These are phyloP conservation scores for Tangara arthus DNA, from an alignment of 2,797 vertebrate species.

Conservation along the genomic window DNA sequence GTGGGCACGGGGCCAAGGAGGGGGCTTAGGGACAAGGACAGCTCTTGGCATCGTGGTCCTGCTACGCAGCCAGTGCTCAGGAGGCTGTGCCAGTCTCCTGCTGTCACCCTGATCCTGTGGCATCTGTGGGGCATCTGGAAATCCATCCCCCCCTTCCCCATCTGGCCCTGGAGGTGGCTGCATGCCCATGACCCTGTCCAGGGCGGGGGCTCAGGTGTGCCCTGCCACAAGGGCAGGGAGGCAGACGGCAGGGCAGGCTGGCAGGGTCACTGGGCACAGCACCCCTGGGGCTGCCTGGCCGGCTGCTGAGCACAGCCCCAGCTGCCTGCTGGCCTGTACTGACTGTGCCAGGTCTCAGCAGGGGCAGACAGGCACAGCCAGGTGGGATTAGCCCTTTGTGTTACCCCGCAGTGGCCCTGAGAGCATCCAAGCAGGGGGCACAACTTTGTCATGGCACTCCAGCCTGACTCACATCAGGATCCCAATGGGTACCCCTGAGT, in stretches of 20 bases:
- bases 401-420: background rate
- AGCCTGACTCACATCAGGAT: background rate
- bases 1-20: rapidly evolving
- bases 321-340: background rate
- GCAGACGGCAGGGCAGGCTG: background rate
- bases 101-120: background rate
- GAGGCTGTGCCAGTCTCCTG: background rate
- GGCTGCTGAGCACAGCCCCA: background rate
- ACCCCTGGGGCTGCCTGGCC: background rate
- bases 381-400: background rate
- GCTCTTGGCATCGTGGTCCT: background rate
- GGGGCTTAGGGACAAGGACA: background rate
- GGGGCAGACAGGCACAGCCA: background rate
- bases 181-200: background rate
- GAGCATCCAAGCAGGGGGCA: background rate
- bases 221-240: background rate
- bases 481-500: background rate
- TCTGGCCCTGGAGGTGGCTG: background rate
- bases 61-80: background rate
- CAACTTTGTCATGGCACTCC: background rate
- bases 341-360: background rate
- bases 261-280: background rate
- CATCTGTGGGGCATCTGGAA: slow-evolving; percentile 8
- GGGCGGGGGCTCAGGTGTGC: background rate
- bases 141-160: background rate